Base-by-base conservation (phyloP, 2,113 vertebrate species). In the Eulemur macaco region DNA sequence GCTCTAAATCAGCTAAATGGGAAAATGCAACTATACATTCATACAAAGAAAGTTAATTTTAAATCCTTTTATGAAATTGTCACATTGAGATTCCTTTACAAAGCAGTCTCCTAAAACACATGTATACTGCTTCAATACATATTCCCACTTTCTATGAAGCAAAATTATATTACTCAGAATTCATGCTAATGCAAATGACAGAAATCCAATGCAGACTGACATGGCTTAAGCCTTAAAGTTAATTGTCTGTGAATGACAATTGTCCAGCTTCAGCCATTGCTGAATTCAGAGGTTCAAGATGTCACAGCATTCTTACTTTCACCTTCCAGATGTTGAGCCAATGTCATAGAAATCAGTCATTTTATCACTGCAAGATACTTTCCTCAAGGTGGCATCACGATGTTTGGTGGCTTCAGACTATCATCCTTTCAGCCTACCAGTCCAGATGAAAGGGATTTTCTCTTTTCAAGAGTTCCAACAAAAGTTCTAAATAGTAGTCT, bases 1-100 rank as follows among this genome's bases (percentile, higher is more conserved):
- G 45, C n/a, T 93, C 66, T 89, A 81, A 95, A 54, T 81, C 54
- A 89, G 29, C 52, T 91, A 71, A 94, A 80, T 63, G 47, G 52
- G 58, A 80, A 87, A 95, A 88, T 69, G 11, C 23, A 89, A 52
- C 3, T 37, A 0, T 63, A n/a, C 25, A 45, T 69, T 93, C 27
- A 52, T 85, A 77, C 13, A 86, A 82, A 95, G 56, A 52, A 77
- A 71, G 52, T 88, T 56, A 52, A 29, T 80, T 73, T 76, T 74
- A 84, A 69, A 50, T 86, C 42, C 17, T 91, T 74, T 95, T 87
- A 64, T 68, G 13, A 42, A 91, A 78, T 68, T 64, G 29, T 76
- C 58, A 31, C 12, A 52, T 52, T 84, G n/a, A 87, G 34, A 45
- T 42, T 92, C 31, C 31, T 63, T 84, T 95, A 76, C 45, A 76